Conservation (phyloP, 2,797 vertebrate species). For the Acipenser oxyrinchus region DNA sequence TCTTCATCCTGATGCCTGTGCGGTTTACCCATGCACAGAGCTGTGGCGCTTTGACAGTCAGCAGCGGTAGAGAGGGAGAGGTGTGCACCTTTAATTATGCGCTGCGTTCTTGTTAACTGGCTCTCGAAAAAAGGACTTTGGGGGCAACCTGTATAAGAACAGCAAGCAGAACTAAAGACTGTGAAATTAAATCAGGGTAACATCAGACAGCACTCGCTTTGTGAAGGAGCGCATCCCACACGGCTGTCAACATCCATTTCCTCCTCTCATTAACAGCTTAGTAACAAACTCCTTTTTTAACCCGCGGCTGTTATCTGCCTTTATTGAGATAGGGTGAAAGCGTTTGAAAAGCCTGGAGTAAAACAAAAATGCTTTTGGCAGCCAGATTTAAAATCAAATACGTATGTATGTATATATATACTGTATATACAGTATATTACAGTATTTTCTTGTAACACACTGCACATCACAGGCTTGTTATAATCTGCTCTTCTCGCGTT, state of each 20-base stretch:
- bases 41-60: conserved; percentile 22
- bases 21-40: conserved; percentile 20
- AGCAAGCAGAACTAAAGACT: conserved; percentile 47
- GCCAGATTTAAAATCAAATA: background rate
- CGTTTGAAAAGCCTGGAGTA: background rate
- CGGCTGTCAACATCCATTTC: conserved; percentile 45
- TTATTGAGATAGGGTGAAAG: conserved; percentile 25
- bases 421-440: background rate
- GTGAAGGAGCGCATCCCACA: conserved; percentile 40
- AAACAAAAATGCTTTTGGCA: background rate
- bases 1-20: conserved; percentile 22
- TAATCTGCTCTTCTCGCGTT: conserved; percentile 45
- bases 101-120: conserved; percentile 41
- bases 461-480: conserved; percentile 29
- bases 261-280: conserved; percentile 32
- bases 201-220: conserved; percentile 41
- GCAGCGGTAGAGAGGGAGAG: conserved; percentile 8
- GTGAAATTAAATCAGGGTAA: conserved; percentile 46
- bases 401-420: background rate
- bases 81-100: conserved; percentile 45
- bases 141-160: conserved; percentile 38
- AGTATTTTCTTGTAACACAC: conserved; percentile 28
- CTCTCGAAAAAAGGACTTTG: conserved; percentile 32
- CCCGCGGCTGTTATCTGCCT: conserved; percentile 20
- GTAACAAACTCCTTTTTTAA: conserved; percentile 5